Conservation (phyloP, 2,797 vertebrate genomes). For the Perodicticus potto region DNA sequence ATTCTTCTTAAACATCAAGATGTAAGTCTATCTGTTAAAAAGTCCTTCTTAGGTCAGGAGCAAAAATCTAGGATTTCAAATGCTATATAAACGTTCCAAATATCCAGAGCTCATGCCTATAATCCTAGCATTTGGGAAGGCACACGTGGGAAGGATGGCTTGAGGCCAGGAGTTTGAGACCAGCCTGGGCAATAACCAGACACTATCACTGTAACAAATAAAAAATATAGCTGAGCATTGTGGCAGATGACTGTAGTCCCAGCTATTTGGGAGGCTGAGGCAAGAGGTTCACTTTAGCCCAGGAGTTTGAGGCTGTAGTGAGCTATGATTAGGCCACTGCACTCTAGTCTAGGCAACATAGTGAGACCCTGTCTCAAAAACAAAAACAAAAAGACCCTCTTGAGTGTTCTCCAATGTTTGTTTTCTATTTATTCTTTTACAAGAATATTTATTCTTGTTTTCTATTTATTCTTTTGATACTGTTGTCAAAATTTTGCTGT, state of each 20-base stretch:
- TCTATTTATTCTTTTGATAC: no score
- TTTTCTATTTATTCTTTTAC: neutral
- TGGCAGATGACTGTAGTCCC: neutral
- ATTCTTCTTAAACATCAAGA: conserved; percentile 46
- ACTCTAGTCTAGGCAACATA: neutral
- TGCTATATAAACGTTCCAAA: neutral
- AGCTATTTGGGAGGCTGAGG: neutral
- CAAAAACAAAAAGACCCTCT: neutral
- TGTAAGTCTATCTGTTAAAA: neutral
- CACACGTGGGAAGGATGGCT: neutral
- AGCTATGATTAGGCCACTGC: neutral
- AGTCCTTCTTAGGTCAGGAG: neutral
- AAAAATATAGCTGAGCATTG: neutral
- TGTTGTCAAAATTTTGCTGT: neutral
- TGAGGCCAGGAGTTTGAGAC: neutral
- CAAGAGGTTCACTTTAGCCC: neutral
- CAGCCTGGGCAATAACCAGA: neutral
- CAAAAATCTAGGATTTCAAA: neutral
- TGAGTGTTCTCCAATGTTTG: neutral
- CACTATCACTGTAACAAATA: neutral
- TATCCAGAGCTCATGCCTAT: neutral
- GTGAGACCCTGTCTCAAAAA: neutral
- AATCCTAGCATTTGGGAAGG: neutral
- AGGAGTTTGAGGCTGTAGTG: neutral
- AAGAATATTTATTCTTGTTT: no score